Conservation (phyloP, 2,113 vertebrate genomes). For the Muntiacus reevesi region DNA sequence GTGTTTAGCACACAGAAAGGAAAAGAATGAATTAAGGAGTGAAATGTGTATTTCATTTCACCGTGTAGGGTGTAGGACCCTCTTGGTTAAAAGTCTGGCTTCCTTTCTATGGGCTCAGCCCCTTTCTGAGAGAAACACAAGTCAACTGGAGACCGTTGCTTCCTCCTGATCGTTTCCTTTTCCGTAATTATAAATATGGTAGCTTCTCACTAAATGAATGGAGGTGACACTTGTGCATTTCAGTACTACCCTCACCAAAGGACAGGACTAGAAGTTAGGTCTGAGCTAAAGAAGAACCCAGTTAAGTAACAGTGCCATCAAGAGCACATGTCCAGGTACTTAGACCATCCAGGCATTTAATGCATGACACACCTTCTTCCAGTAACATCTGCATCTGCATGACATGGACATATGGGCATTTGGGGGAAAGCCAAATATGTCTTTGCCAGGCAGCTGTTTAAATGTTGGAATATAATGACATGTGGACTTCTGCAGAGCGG, state of each 20-base stretch:
- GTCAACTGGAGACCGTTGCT: not conserved
- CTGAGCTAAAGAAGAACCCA: not conserved
- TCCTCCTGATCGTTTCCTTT: not conserved
- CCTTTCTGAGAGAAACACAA: not conserved
- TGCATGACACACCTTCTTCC: not conserved
- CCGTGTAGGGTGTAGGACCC: not conserved
- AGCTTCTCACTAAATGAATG: not conserved
- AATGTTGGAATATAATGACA: not conserved
- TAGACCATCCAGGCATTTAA: not conserved
- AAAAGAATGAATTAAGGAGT: not conserved
- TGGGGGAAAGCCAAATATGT: not conserved
- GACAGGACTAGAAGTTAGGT: not conserved
- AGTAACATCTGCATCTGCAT: not conserved
- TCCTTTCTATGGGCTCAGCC: not conserved
- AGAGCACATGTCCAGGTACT: not conserved
- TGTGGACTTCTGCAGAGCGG: not conserved
- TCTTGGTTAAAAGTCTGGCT: not conserved
- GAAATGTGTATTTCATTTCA: not conserved
- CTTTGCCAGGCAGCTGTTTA: not conserved
- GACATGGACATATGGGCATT: not conserved
- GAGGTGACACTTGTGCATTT: not conserved
- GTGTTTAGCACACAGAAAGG: not conserved
- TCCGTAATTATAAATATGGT: not conserved
- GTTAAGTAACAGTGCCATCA: not conserved
- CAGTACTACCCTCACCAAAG: not conserved